phyloP scores from a whole-genome alignment of 1,140 invertebrate species.

The Panagrolaimus sp. region DNA sequence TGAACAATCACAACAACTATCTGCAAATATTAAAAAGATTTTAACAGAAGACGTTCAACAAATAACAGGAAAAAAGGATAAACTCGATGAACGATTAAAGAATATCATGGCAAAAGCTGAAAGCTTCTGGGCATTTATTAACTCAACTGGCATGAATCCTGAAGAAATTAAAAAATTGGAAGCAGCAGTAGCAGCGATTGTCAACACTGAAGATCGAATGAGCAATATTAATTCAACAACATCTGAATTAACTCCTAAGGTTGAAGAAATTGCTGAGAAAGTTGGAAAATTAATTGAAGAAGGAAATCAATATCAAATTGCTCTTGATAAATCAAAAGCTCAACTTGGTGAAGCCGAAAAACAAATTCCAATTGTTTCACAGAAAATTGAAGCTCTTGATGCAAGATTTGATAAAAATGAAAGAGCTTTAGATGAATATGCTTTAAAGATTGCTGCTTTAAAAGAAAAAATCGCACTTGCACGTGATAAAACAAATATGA shows the following conservation, averaged over 20 bases:
- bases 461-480: constrained; percentile 72
- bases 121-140: neutral
- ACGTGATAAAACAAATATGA: constrained; percentile 69
- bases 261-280: constrained; percentile 4
- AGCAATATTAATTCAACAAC: neutral
- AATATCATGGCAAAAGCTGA: neutral
- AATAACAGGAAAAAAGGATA: neutral
- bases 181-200: neutral
- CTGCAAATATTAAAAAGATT: neutral
- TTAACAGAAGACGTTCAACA: neutral
- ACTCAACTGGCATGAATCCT: neutral
- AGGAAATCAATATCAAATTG: constrained; percentile 7
- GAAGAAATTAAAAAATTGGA: neutral
- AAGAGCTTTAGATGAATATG: neutral
- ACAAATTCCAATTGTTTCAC: neutral
- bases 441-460: constrained; percentile 63
- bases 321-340: constrained; percentile 4
- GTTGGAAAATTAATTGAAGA: neutral
- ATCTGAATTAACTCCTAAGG: neutral
- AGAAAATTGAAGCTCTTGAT: constrained; percentile 9
- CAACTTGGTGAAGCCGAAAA: constrained; percentile 17
- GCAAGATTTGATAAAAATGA: neutral
- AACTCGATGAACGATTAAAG: neutral
- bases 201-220: neutral
- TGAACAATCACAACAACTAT: neutral